Evolutionary conservation across 2,797 vertebrate genomes (phyloP), one percentile per base, ranked within the genome.

Genomic region (Hipposideros larvatus): DNA sequence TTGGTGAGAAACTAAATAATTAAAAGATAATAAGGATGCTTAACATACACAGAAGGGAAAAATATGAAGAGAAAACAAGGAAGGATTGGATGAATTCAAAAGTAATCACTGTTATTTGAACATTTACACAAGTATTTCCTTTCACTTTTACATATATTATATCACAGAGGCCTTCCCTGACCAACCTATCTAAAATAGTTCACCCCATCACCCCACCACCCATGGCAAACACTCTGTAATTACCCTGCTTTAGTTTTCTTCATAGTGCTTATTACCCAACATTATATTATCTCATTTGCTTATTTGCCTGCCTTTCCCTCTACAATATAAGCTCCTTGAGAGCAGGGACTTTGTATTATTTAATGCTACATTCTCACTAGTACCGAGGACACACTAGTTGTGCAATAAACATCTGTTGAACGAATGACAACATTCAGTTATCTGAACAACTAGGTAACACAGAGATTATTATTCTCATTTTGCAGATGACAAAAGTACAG

Each of bases 1-100:
- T 82, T 92, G 68, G 28, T 11, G 84, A n/a, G 65, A 93, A 97
- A 70, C 28, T 68, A 57, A 70, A 86, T 77, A 82, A 84, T 63
- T 78, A 48, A 94, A 78, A 90, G 24, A 51, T 61, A 90, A 43
- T 65, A 90, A 90, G 48, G 34, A 66, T 78, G 18, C 6, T 68
- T 61, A 83, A 87, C 3, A 63, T 37, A 59, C 11, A 68, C 19
- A 59, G 57, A 85, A 87, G 22, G n/a, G 66, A 21, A 90, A 92
- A 66, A 78, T 24, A 41, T 82, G 21, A 90, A 59, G 15, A n/a
- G 43, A 41, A 90, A 92, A 90, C 19, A 91, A 34, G 37, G 51
- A 74, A 48, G 31, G 21, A 34, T 28, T 74, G 43, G 11, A 4
- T 73, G 34, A 78, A 26, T 31, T 85, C 26, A 68, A 59, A 84